Percentiles rank a stretch among this genome's conserved stretches.
phyloP scores from a whole-genome alignment of 2,888 invertebrate genomes.

The Sesia apiformis region DNA sequence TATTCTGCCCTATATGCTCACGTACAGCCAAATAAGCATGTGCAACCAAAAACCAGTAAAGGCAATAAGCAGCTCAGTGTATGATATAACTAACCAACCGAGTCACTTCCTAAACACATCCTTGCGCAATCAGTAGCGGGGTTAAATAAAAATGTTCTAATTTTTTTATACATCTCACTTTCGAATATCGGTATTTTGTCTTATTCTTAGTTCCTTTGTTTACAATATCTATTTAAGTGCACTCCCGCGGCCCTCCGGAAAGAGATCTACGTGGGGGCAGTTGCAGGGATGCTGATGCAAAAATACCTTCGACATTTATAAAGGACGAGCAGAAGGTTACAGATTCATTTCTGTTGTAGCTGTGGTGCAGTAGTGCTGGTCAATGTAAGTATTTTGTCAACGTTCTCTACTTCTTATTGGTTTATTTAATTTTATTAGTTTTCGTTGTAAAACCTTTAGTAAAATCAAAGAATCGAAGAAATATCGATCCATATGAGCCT shows the following conservation, averaged over 20 bases:
- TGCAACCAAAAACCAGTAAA: too few species aligned
- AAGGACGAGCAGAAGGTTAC: conserved; percentile 3
- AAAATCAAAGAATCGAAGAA: conserved; percentile 4
- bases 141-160: too few species aligned
- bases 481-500: too few species aligned
- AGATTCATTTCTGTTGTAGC: not conserved
- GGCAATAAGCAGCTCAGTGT: too few species aligned
- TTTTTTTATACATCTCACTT: too few species aligned
- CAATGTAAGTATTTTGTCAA: conserved; percentile 1
- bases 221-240: not conserved
- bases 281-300: conserved; percentile 9
- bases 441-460: not conserved
- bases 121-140: too few species aligned
- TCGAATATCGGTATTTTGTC: too few species aligned
- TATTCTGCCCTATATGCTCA: too few species aligned
- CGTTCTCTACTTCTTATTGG: not conserved
- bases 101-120: too few species aligned
- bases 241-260: conserved; percentile 23
- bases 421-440: not conserved
- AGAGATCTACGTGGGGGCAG: conserved; percentile 30
- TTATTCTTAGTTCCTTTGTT: not conserved
- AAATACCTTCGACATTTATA: conserved; percentile 23
- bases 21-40: too few species aligned
- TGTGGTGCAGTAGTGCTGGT: not conserved
- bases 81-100: too few species aligned